Evolutionary conservation across 2,797 vertebrate genomes (phyloP).

Genomic region (Pelobates cultripes): DNA sequence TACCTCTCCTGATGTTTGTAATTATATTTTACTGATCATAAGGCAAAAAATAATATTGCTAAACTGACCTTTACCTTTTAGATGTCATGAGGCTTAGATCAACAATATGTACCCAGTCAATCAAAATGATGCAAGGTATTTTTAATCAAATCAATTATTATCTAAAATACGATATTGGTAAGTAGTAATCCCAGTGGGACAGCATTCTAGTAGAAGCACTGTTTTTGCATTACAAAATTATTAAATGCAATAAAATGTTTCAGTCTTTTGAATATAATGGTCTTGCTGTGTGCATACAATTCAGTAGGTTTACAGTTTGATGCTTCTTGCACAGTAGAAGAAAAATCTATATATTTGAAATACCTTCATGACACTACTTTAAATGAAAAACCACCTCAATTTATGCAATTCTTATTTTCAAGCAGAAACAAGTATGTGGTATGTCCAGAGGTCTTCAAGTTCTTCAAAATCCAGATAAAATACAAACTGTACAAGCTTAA

Average conservation of each 20-base stretch:
- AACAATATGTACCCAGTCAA: background rate
- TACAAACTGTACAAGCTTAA: too few relatives aligned
- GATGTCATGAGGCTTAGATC: background rate
- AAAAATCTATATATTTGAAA: slow-evolving; percentile 44
- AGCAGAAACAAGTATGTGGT: background rate
- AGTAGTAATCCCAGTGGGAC: background rate
- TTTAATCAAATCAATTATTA: background rate
- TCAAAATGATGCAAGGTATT: background rate
- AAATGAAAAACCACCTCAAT: slow-evolving; percentile 20
- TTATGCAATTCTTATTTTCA: background rate
- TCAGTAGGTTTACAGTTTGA: slow-evolving; percentile 33
- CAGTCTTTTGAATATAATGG: background rate
- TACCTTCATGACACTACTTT: slow-evolving; percentile 38
- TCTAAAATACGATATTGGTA: background rate
- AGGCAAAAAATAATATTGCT: background rate
- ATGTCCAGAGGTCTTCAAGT: too few relatives aligned
- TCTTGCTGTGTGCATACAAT: background rate
- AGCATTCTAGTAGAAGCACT: too few relatives aligned
- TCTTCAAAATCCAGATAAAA: too few relatives aligned
- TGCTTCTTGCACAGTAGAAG: slow-evolving; percentile 35
- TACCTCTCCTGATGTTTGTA: background rate
- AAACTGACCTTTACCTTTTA: background rate
- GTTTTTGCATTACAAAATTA: background rate
- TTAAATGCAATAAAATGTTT: background rate
- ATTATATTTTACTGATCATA: background rate